Base-by-base conservation (phyloP, 2,797 vertebrate genomes). In the Spinibarbus caldwelli region DNA sequence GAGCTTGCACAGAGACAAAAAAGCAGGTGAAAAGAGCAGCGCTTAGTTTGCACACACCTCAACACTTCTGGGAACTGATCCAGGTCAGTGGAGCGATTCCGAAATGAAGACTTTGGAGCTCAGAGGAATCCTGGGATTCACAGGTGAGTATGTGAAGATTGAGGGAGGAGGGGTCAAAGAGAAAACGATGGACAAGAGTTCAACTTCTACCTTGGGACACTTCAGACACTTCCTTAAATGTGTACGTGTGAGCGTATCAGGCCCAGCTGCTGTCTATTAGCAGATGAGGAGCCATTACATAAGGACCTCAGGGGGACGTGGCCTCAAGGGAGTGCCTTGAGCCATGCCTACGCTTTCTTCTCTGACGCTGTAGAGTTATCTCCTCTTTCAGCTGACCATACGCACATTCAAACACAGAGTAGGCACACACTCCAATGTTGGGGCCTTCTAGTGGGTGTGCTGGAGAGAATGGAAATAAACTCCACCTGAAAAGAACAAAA, bases 331-430 rank as follows among this genome's bases (percentile, higher is more conserved):
- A 86, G 64, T 68, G 78, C 82, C 75, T 52, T 83, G 70, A 71
- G 77, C 85, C 86, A 88, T 88, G 86, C 76, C 29, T 85, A 57
- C 54, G 31, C 67, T 84, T 84, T 31, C 68, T 68, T 31, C n/a
- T 70, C 64, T 15, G 43, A 66, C 6, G 36, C 66, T 21, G 45
- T 80, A 59, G 26, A 31, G 75, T 68, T 78, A 7, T 71, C 75
- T 85, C 6, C 23, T 72, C 66, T 72, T 71, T 45, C 49, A 73
- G 67, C 0, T 7, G 49, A 85, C 52, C 41, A 49, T 3, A 59
- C 57, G 14, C 49, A 29, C 49, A 14, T 26, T 80, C 45, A 47
- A 11, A 59, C 47, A 34, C 26, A 19, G 41, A 31, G 82, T 68
- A 54, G 34, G 34, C 73, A 23, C 0, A 1, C n/a, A n/a, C 49